These are phyloP conservation scores for Chiroxiphia lanceolata DNA, from an alignment of 2,797 vertebrate genomes.

Conservation along the genomic window DNA sequence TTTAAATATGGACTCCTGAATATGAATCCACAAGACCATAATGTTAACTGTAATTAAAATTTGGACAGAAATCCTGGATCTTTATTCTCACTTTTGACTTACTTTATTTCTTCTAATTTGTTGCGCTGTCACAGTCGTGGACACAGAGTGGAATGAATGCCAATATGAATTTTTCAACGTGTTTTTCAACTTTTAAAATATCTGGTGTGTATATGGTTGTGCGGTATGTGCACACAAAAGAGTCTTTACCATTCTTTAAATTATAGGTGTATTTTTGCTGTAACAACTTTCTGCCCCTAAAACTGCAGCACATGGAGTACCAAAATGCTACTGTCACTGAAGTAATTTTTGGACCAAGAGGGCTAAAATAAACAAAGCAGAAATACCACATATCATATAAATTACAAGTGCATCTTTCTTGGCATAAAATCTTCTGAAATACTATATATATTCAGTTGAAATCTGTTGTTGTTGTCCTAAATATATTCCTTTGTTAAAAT, in stretches of 20 bases:
- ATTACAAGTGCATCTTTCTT: conserved; percentile 38
- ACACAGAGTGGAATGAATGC: background rate
- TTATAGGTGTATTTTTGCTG: background rate
- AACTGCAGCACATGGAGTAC: background rate
- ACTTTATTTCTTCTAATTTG: background rate
- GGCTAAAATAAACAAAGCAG: conserved; percentile 7
- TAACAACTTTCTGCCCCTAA: background rate
- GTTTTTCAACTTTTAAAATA: background rate
- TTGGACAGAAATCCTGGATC: background rate
- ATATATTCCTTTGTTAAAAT: conserved; percentile 66
- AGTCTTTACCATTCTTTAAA: background rate
- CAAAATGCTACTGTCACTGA: background rate
- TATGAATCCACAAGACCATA: background rate
- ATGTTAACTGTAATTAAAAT: background rate
- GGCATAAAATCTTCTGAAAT: conserved; percentile 12
- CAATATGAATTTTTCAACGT: background rate
- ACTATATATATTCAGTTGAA: conserved; percentile 19
- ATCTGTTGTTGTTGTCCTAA: conserved; percentile 63
- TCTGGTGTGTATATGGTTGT: background rate
- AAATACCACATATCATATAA: background rate
- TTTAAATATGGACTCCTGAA: background rate
- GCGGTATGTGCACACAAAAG: background rate
- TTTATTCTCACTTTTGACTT: background rate
- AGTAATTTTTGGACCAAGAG: background rate
- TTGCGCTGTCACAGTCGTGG: background rate